Percentiles rank a stretch among this genome's conserved stretches.
Evolutionary conservation across 2,888 invertebrate genomes (phyloP).

Genomic region (Drosophila aldrichi): DNA sequence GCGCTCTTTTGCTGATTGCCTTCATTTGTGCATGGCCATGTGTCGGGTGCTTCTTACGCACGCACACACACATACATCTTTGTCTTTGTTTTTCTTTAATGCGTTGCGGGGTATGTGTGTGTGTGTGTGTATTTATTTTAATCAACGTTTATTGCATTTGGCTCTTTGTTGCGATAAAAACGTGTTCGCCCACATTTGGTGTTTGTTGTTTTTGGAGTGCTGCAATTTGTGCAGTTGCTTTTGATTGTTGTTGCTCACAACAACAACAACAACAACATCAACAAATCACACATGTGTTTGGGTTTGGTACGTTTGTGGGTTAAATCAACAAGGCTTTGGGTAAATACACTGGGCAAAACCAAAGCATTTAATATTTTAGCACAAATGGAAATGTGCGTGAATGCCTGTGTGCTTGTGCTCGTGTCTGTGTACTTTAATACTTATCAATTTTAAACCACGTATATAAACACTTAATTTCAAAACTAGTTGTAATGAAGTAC

Average conservation of each 20-base stretch:
- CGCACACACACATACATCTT: slow-evolving; percentile 11
- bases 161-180: slow-evolving; percentile 76
- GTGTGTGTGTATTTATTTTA: slow-evolving; percentile 69
- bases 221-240: slow-evolving; percentile 61
- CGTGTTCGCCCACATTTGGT: slow-evolving; percentile 81
- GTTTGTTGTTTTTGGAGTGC: slow-evolving; percentile 53
- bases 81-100: slow-evolving; percentile 44
- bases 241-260: slow-evolving; percentile 22
- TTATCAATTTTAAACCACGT: no score
- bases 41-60: slow-evolving; percentile 26
- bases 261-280: slow-evolving; percentile 25
- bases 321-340: slow-evolving; percentile 65
- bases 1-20: slow-evolving; percentile 53
- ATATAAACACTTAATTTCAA: background rate
- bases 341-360: slow-evolving; percentile 57
- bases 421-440: background rate
- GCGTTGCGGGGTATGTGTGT: slow-evolving; percentile 35
- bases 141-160: slow-evolving; percentile 78
- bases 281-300: slow-evolving; percentile 67
- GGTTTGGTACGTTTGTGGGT: slow-evolving; percentile 66
- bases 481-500: background rate
- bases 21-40: slow-evolving; percentile 52
- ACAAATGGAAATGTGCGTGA: slow-evolving; percentile 15
- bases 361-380: slow-evolving; percentile 23
- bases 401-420: background rate